Evolutionary conservation across 2,113 vertebrate genomes (phyloP).

Genomic region (Hirundichthys speculiger): DNA sequence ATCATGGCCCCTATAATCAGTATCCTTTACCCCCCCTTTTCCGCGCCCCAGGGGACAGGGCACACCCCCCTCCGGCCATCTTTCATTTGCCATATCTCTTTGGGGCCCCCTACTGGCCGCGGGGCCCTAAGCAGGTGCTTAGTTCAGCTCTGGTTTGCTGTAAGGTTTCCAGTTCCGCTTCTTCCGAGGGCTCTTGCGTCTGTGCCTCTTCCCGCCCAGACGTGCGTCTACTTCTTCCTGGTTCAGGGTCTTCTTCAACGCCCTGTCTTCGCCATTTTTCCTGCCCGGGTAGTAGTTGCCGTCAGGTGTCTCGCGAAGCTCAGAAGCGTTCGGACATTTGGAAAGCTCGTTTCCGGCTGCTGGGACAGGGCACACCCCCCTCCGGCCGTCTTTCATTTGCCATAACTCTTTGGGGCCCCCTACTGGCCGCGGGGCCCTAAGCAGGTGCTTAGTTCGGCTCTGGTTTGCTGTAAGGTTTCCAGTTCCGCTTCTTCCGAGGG

Average conservation of each 20-base stretch:
- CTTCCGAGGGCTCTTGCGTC: slow-evolving; percentile 93
- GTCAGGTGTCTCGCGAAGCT: slow-evolving; percentile 50
- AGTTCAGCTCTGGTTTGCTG: slow-evolving; percentile 91
- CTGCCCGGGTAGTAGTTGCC: slow-evolving; percentile 21
- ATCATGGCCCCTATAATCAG: too few species aligned
- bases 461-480: slow-evolving; percentile 87
- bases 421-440: too few species aligned
- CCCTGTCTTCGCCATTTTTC: slow-evolving; percentile 52
- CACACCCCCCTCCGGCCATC: too few species aligned
- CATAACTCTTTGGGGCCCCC: slow-evolving; percentile 76
- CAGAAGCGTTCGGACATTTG: slow-evolving; percentile 62
- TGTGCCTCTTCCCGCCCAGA: slow-evolving; percentile 88
- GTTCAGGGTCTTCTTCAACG: slow-evolving; percentile 54
- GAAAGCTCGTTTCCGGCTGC: slow-evolving; percentile 75
- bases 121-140: too few species aligned
- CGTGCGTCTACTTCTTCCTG: slow-evolving; percentile 72
- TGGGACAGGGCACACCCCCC: slow-evolving; percentile 76
- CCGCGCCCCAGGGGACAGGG: too few species aligned
- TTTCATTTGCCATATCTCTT: slow-evolving; percentile 88
- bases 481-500: slow-evolving; percentile 86
- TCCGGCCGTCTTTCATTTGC: slow-evolving; percentile 78
- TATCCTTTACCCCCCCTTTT: too few species aligned
- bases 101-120: too few species aligned
- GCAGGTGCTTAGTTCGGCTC: too few species aligned
- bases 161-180: slow-evolving; percentile 97